A percentile compares a stretch with the other conserved stretches of the same genome.
Evolutionary conservation across 1,140 invertebrate species (phyloP).

Genomic region (Heliconius congener): DNA sequence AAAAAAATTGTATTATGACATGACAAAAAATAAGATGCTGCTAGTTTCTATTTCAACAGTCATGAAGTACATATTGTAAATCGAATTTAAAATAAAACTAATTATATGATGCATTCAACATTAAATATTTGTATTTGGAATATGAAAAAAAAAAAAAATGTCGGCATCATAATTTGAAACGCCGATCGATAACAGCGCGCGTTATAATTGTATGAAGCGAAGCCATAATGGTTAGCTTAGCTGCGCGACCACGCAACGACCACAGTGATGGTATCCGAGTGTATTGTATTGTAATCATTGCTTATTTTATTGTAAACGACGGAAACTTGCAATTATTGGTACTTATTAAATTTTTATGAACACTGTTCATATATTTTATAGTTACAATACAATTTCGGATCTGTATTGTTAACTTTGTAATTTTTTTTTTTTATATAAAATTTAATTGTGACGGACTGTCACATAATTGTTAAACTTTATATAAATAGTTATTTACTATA

Average conservation of each 20-base stretch:
- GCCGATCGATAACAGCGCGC: conserved; percentile 58
- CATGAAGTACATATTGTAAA: background rate
- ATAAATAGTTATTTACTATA: too few relatives aligned
- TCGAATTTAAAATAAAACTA: background rate
- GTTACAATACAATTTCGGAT: background rate
- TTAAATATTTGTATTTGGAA: background rate
- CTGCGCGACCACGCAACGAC: conserved; percentile 44
- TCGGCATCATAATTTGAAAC: conserved; percentile 41
- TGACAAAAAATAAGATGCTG: background rate
- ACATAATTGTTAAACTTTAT: too few relatives aligned
- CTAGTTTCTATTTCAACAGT: background rate
- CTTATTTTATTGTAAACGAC: conserved; percentile 59
- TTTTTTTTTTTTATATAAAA: background rate
- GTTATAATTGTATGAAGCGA: conserved; percentile 68
- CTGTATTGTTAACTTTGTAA: background rate
- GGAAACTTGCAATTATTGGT: conserved; percentile 65
- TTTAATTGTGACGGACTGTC: background rate
- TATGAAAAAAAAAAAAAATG: background rate
- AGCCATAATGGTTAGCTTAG: conserved; percentile 67
- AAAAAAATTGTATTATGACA: too few relatives aligned
- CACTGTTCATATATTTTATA: background rate
- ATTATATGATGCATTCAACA: background rate
- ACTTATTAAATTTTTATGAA: background rate
- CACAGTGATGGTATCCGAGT: conserved; percentile 51
- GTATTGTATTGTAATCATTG: conserved; percentile 56